Percentiles rank a stretch among this genome's conserved stretches.
These are phyloP conservation scores for Meloidogyne chitwoodi DNA, from an alignment of 1,140 invertebrate species.

Conservation along the genomic window DNA sequence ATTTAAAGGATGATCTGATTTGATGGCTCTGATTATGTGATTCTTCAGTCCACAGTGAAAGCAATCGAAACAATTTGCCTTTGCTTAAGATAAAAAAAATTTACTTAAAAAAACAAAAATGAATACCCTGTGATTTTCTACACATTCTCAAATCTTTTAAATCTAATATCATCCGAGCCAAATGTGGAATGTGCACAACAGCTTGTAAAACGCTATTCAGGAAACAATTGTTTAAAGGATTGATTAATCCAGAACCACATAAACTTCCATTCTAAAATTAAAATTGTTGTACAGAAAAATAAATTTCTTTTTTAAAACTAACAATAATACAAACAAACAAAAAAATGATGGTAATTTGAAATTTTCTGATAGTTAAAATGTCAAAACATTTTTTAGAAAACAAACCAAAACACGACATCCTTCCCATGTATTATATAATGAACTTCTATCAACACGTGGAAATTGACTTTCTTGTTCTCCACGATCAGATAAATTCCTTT, in stretches of 20 bases:
- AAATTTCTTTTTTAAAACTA: conserved; percentile 22
- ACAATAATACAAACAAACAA: not conserved
- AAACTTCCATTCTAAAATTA: not conserved
- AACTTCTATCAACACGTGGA: conserved; percentile 20
- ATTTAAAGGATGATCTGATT: not conserved
- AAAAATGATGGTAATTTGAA: too few species aligned
- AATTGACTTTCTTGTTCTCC: conserved; percentile 30
- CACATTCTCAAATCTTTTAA: conserved; percentile 19
- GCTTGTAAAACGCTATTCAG: conserved; percentile 39
- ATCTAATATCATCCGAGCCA: conserved; percentile 32
- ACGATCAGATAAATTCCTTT: conserved; percentile 28
- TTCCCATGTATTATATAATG: conserved; percentile 20
- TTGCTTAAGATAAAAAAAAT: not conserved
- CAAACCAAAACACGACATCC: conserved; percentile 16
- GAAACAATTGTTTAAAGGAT: conserved; percentile 37
- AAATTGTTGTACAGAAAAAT: not conserved
- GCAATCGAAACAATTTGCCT: not conserved
- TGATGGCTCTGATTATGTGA: conserved; percentile 10
- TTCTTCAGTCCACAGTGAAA: conserved; percentile 17
- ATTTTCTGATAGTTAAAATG: too few species aligned
- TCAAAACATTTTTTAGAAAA: too few species aligned
- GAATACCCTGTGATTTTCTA: conserved; percentile 6
- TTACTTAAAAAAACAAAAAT: not conserved
- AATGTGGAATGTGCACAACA: conserved; percentile 37
- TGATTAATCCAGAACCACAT: conserved; percentile 20